phyloP scores from a whole-genome alignment of 92 coral and sea anemone genomes.

The Desmophyllum pertusum region DNA sequence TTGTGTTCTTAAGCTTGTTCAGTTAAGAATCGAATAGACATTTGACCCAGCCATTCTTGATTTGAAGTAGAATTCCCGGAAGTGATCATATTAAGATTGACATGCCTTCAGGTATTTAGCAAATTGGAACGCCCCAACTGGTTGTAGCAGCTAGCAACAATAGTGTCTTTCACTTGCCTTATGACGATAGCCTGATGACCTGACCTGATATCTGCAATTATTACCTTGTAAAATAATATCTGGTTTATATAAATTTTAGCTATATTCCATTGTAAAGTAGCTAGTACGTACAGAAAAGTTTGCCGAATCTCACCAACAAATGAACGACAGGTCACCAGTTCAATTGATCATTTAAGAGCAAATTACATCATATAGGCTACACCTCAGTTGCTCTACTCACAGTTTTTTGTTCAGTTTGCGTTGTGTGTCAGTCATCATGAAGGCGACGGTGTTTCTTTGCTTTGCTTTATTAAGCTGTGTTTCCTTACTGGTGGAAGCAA shows the following conservation, averaged over 20 bases:
- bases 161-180: neutral
- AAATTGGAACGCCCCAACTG: conserved; percentile 22
- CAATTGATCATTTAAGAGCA: conserved; percentile 26
- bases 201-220: too few species aligned
- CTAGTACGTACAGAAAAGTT: neutral
- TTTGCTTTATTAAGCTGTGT: conserved; percentile 8
- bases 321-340: conserved; percentile 34
- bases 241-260: neutral
- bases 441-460: conserved; percentile 30
- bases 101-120: neutral
- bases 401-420: neutral
- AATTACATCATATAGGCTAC: conserved; percentile 44
- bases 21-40: too few species aligned
- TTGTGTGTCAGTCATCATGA: conserved; percentile 24
- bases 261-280: neutral
- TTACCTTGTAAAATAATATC: neutral
- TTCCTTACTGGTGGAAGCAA: conserved; percentile 15
- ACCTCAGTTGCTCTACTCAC: conserved; percentile 7
- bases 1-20: neutral
- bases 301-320: neutral
- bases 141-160: neutral
- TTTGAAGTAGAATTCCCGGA: neutral
- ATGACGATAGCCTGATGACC: neutral
- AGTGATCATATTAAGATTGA: neutral
- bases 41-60: too few species aligned